Conservation (phyloP, 2,888 invertebrate genomes). For the Chloroclysta siterata region DNA sequence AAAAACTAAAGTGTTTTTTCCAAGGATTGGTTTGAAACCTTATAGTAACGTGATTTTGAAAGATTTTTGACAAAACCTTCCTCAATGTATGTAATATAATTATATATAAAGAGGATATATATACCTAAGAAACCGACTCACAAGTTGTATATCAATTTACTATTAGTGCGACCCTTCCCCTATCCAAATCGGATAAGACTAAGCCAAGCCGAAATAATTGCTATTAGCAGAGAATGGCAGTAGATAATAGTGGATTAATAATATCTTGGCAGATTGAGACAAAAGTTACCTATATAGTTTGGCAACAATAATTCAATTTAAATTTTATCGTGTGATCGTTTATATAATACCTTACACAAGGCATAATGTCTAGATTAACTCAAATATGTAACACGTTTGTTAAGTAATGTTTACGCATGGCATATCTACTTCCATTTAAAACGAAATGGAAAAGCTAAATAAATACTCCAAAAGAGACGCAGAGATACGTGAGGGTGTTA, state of each 20-base stretch:
- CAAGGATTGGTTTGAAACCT: too few relatives aligned
- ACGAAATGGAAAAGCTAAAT: constrained; percentile 42
- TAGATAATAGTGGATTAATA: constrained; percentile 32
- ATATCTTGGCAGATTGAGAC: constrained; percentile 23
- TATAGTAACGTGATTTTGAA: too few relatives aligned
- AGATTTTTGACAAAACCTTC: too few relatives aligned
- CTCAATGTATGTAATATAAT: background rate
- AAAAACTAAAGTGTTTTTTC: too few relatives aligned
- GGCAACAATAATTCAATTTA: background rate
- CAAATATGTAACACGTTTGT: constrained; percentile 24
- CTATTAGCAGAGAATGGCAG: constrained; percentile 33
- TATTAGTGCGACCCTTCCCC: constrained; percentile 30
- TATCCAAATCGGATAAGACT: constrained; percentile 30
- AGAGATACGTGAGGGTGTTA: constrained; percentile 41
- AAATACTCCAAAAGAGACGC: constrained; percentile 31
- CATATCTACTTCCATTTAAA: constrained; percentile 39
- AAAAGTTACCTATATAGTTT: constrained; percentile 13
- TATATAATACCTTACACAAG: background rate
- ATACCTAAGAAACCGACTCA: constrained; percentile 10
- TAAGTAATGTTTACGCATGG: constrained; percentile 32
- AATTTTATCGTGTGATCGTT: background rate
- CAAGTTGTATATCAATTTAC: constrained; percentile 19
- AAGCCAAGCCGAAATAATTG: constrained; percentile 34
- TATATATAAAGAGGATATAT: background rate
- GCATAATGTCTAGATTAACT: constrained; percentile 17